Evolutionary conservation across 2,797 vertebrate genomes (phyloP).

Genomic region (Hafferia zeledoni): DNA sequence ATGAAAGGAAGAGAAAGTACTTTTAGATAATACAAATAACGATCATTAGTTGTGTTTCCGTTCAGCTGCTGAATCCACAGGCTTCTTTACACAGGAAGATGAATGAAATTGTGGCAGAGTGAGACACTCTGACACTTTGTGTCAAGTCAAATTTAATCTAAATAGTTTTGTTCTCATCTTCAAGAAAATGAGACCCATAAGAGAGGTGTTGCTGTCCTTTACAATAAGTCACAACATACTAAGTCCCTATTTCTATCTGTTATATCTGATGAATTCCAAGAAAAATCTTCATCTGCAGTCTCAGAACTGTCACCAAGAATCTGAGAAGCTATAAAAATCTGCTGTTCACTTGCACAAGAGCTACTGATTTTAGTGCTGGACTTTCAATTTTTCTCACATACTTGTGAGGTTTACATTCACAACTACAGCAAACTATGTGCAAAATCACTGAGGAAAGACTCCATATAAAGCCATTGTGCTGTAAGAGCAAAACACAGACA

Average conservation of each 20-base stretch:
- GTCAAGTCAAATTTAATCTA: not conserved
- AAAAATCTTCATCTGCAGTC: not conserved
- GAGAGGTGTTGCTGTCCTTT: not conserved
- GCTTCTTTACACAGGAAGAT: not conserved
- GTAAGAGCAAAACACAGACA: not conserved
- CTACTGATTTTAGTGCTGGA: not conserved
- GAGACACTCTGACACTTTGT: not conserved
- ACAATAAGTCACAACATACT: not conserved
- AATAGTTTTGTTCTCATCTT: not conserved
- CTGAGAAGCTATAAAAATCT: not conserved
- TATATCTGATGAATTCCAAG: not conserved
- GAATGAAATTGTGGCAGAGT: not conserved
- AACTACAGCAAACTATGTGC: not conserved
- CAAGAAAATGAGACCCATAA: not conserved
- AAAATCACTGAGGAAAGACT: not conserved
- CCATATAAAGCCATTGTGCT: not conserved
- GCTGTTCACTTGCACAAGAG: not conserved
- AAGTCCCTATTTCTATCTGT: not conserved
- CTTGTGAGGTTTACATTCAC: not conserved
- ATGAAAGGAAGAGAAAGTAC: slow-evolving; percentile 33
- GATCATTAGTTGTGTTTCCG: not conserved
- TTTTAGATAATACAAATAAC: slow-evolving; percentile 31
- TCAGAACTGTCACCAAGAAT: not conserved
- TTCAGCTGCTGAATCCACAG: not conserved
- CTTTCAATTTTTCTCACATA: not conserved